Base-by-base conservation (phyloP, 2,113 vertebrate genomes). In the Melierax canorus region DNA sequence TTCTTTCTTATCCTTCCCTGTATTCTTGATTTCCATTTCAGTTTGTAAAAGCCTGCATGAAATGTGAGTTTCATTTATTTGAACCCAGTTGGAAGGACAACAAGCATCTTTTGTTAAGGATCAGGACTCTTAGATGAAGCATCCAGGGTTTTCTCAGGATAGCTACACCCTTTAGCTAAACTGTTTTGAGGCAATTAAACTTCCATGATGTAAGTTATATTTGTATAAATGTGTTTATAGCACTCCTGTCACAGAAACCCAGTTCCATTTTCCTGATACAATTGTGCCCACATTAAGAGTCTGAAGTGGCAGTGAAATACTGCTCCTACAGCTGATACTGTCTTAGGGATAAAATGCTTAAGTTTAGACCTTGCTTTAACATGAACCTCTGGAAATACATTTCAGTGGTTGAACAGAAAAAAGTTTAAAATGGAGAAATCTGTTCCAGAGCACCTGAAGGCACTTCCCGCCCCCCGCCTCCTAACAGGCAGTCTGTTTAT, bases 391-490 rank as follows among this genome's bases (percentile, higher is more conserved):
- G 24, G 41, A 72, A 32, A 12, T 12, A 27, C 20, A 22, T 48
- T 85, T 58, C 41, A 66, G 56, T 62, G 45, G 18, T 20, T 73
- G 64, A 66, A 34, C 59, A 74, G 39, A 56, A 78, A 62, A 29
- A 69, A 19, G 22, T 48, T 71, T 39, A 43, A 86, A 85, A 56
- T 59, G 24, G 4, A 23, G 32, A 66, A 69, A 76, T 43, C 30
- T 67, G 3, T 68, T 81, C 18, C 21, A n/a, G 43, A 73, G 41
- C n/a, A 43, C 27, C 62, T 86, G 53, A 76, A 39, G 73, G 38
- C 69, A n/a, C 12, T 19, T 3, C 8, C 15, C 13, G 38, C 27
- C 18, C 21, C 5, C 6, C 2, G 1, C 2, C 50, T 26, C 50
- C 50, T 9, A 23, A 29, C 4, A 62, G 32, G 11, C 30, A 45